Conservation (phyloP, 2,888 invertebrate genomes). For the Antheraea yamamai region DNA sequence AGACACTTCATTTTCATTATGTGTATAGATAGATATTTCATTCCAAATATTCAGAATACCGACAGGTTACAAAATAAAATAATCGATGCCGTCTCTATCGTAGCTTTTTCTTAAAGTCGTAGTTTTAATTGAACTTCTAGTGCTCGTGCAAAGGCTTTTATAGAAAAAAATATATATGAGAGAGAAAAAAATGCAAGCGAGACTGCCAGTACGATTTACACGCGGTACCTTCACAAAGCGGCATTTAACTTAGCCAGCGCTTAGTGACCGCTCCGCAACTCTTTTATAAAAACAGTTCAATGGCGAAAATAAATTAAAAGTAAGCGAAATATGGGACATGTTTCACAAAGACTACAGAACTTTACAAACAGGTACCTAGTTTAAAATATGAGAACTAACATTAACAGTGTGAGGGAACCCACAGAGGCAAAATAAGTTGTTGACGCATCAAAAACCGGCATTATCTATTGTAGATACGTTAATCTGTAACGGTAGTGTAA, state of each 20-base stretch:
- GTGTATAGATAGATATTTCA: too few species aligned
- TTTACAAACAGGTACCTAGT: neutral
- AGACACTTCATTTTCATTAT: too few species aligned
- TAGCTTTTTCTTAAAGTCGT: constrained; percentile 37
- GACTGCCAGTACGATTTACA: constrained; percentile 55
- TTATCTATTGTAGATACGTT: too few species aligned
- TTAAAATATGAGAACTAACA: too few species aligned
- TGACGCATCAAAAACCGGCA: too few species aligned
- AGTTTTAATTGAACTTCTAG: constrained; percentile 62
- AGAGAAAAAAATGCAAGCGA: constrained; percentile 50
- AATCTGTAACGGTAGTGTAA: too few species aligned
- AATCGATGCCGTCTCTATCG: constrained; percentile 25
- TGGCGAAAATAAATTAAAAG: constrained; percentile 47
- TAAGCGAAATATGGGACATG: constrained; percentile 27
- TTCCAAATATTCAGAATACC: neutral
- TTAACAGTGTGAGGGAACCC: too few species aligned
- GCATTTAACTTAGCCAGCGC: constrained; percentile 56
- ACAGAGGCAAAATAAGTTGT: too few species aligned
- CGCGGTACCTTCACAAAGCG: constrained; percentile 58
- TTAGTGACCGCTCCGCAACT: constrained; percentile 51
- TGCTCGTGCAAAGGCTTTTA: constrained; percentile 65
- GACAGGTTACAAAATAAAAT: neutral
- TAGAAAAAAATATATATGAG: constrained; percentile 50
- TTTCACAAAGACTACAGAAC: neutral
- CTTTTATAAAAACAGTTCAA: constrained; percentile 48